Base-by-base conservation (phyloP, 1,140 invertebrate genomes). In the Drosophila pallidifrons region DNA sequence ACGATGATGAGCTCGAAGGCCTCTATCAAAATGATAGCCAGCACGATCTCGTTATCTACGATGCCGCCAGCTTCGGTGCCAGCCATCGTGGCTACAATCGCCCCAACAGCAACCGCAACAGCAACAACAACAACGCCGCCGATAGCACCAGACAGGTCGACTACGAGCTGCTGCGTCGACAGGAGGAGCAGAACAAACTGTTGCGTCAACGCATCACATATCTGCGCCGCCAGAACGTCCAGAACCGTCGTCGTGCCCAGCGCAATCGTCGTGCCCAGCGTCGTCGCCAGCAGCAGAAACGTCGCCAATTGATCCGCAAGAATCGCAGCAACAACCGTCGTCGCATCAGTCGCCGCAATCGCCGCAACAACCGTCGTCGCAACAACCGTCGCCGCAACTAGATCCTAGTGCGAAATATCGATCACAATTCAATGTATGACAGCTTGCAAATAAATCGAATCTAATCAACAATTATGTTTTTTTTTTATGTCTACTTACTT, bases 91-190 rank as follows among this genome's bases (percentile, higher is more conserved):
- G 58, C 60, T 46, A 10, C 60, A 7, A 2, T 25, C 35, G 25
- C 13, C 13, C 35, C 15, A 38, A 10, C 35, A 8, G 35, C 35
- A 38, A 32, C 30, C 11, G 11, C 38, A 41, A 41, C 11, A 3
- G 11, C 38, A 3, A 10, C 38, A 41, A 41, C 3, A 10, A 43
- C 41, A 41, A 16, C 13, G 15, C 4, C n/a, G 49, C 0, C 1
- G 32, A 2, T 4, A 46, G 3, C 7, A 25, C 70, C 0, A 45
- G 77, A 5, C 30, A 64, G 7, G 54, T 45, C 11, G 80, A 82
- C 16, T 52, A 67, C 11, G 83, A 86, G 20, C 8, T 88, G 5
- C 77, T 88, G 6, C 79, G 80, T 3, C 77, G 80, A 5, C 69
- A 88, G 59, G 11, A 77, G 69, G 77, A 87, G 1, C 10, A 55